phyloP scores from a whole-genome alignment of 2,888 invertebrate genomes.

The Phengaris alcon region DNA sequence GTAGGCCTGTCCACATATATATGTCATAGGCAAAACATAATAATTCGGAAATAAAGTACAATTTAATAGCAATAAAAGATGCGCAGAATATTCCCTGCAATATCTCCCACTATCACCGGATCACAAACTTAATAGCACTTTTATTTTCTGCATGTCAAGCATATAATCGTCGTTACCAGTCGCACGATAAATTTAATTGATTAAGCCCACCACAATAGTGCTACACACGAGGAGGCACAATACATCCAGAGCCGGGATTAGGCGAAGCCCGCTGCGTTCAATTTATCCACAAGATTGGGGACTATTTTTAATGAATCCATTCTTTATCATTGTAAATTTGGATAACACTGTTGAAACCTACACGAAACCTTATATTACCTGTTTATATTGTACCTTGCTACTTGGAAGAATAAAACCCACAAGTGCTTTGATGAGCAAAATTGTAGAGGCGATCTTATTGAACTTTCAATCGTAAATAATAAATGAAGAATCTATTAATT shows the following conservation, averaged over 20 bases:
- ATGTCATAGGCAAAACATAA: not conserved
- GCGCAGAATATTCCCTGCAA: not conserved
- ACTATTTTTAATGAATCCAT: slow-evolving; percentile 32
- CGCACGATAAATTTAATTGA: slow-evolving; percentile 66
- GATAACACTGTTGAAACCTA: not conserved
- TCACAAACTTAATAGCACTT: slow-evolving; percentile 27
- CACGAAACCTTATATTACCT: too few species aligned
- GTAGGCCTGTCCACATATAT: too few species aligned
- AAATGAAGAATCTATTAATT: not conserved
- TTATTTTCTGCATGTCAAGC: slow-evolving; percentile 42
- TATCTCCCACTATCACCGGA: slow-evolving; percentile 37
- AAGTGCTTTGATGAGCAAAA: not conserved
- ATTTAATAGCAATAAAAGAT: not conserved
- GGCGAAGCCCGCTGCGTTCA: slow-evolving; percentile 50
- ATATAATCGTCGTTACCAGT: slow-evolving; percentile 49
- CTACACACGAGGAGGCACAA: slow-evolving; percentile 53
- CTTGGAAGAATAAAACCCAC: too few species aligned
- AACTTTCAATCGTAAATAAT: not conserved
- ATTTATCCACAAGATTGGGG: slow-evolving; percentile 52
- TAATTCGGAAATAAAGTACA: not conserved
- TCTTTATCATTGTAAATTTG: slow-evolving; percentile 19
- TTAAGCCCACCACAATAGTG: slow-evolving; percentile 55
- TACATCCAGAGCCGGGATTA: slow-evolving; percentile 56
- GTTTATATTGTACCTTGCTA: too few species aligned
- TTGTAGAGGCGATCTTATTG: not conserved